Evolutionary conservation across 1,140 invertebrate genomes (phyloP).

Genomic region (Saxidomus purpurata): DNA sequence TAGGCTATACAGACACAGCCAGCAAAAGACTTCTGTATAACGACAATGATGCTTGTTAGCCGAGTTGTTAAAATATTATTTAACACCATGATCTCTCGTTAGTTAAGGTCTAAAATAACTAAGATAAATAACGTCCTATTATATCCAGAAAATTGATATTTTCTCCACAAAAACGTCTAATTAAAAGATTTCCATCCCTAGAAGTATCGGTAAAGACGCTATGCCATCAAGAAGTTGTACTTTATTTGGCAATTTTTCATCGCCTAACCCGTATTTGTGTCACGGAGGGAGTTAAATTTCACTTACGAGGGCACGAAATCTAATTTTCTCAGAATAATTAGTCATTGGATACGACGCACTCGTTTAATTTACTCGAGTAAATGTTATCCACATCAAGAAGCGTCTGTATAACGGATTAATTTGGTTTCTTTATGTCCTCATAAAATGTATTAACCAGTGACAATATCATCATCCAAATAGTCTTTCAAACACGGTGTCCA

Average conservation of each 20-base stretch:
- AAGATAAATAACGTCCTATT: conserved; percentile 35
- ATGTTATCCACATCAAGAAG: conserved; percentile 41
- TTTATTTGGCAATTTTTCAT: conserved; percentile 56
- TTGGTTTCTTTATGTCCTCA: conserved; percentile 36
- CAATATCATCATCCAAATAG: neutral
- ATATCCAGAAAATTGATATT: conserved; percentile 38
- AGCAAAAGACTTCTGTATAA: neutral
- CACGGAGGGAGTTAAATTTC: conserved; percentile 41
- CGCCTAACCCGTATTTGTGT: conserved; percentile 50
- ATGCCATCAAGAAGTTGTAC: conserved; percentile 27
- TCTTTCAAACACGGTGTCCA: conserved; percentile 1
- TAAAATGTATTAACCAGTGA: conserved; percentile 47
- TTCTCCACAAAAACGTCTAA: conserved; percentile 32
- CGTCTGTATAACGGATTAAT: conserved; percentile 35
- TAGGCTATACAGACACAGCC: neutral
- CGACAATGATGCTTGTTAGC: conserved; percentile 7
- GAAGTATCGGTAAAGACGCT: conserved; percentile 22
- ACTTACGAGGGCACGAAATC: conserved; percentile 45
- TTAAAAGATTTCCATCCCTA: conserved; percentile 31
- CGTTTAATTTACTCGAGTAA: conserved; percentile 53
- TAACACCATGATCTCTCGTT: conserved; percentile 48
- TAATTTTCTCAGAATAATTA: conserved; percentile 50
- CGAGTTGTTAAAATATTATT: conserved; percentile 26
- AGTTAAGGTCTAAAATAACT: conserved; percentile 6
- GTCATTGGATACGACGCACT: conserved; percentile 39